These are phyloP conservation scores for Phasia obesa DNA, from an alignment of 2,888 invertebrate genomes.

Conservation along the genomic window DNA sequence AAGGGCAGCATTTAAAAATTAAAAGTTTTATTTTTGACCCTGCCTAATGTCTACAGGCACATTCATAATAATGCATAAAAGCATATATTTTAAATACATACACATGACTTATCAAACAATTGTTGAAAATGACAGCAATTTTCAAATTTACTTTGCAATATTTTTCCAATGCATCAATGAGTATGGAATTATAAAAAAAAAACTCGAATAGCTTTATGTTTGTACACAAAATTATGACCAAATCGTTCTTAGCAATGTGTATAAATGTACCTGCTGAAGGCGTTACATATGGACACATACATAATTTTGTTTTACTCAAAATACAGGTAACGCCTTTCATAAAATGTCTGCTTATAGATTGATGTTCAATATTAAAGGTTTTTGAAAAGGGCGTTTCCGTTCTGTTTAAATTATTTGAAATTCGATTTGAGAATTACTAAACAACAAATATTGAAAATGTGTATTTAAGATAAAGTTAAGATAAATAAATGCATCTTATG, in stretches of 20 bases:
- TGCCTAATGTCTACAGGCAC: not conserved
- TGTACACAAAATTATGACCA: constrained; percentile 3
- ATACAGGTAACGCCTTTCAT: constrained; percentile 37
- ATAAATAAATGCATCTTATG: no score
- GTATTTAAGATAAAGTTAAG: no score
- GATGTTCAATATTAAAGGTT: constrained; percentile 17
- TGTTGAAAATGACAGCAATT: constrained; percentile 43
- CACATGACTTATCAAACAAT: constrained; percentile 48
- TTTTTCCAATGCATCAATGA: not conserved
- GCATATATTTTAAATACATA: not conserved
- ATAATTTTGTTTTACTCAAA: constrained; percentile 35
- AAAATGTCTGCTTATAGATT: constrained; percentile 28
- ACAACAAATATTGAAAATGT: not conserved
- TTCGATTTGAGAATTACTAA: constrained; percentile 13
- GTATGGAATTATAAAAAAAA: no score
- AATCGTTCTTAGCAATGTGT: constrained; percentile 23
- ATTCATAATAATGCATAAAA: not conserved
- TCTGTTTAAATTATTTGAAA: constrained; percentile 18
- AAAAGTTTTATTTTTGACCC: no score
- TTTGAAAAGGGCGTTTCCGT: constrained; percentile 32
- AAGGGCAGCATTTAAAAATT: no score
- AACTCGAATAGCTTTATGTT: not conserved
- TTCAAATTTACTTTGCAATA: not conserved
- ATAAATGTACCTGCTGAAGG: constrained; percentile 35
- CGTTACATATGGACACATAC: constrained; percentile 43